Evolutionary conservation across 2,888 invertebrate genomes (phyloP), one percentile per base, ranked within the genome.

Genomic region (Aporophyla nigra): DNA sequence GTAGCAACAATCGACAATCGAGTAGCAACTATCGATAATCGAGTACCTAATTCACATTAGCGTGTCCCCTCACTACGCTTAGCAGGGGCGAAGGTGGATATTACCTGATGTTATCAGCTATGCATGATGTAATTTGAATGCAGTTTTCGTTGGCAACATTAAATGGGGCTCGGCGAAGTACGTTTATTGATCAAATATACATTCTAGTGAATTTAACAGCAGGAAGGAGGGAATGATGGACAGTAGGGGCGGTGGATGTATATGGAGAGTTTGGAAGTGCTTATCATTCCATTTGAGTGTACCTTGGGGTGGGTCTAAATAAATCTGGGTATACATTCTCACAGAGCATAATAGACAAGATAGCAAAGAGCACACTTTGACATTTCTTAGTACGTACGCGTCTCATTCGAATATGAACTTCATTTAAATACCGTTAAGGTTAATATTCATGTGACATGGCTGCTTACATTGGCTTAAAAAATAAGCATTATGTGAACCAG

Each of bases 91-190:
- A 83, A 87, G 87, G 89, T 89, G 88, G 90, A 91, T 91, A 93
- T 92, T 91, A 92, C 78, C 85, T 82, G 93, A 93, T 93, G 87
- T 69, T 91, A 93, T 93, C 93, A 84, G 66, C 74, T 79, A 86
- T 85, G 82, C 88, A 89, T 86, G 86, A 88, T 89, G 87, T 88
- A 86, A 86, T 89, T 83, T 79, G 85, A 86, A 87, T 88, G 84
- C 87, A 85, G 85, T 83, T 87, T 86, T 86, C 83, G 82, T 83
- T 78, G 82, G 71, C 61, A 82, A 77, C 71, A 71, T 76, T 80
- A 79, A 70, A 68, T 61, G 74, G 82, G 76, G 74, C 21, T 40
- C 59, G 24, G n/a, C 51, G 46, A 54, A 27, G 66, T 61, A 65
- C 67, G 51, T 63, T 62, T 76, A 81, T 87, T 78, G 87, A 86